Evolutionary conservation across 2,888 invertebrate species (phyloP), one percentile per base, ranked within the genome.

Genomic region (Melinopterus prodromus): DNA sequence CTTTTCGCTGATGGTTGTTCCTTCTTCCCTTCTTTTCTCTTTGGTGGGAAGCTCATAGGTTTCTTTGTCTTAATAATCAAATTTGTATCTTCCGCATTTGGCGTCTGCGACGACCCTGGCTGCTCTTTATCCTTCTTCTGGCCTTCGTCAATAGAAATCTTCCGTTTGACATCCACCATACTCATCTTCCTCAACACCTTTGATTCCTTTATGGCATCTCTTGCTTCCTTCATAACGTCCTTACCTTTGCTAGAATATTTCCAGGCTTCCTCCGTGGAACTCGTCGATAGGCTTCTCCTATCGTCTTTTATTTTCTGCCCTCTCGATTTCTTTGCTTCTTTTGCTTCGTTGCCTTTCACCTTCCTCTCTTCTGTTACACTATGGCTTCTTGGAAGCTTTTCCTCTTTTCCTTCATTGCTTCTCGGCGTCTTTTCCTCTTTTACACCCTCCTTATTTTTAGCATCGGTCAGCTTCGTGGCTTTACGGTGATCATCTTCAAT

Each of bases 11-110:
- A 71, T 26, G 35, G 35, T 35, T 0, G 37, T 6, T 35, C 26
- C 36, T 4, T 74, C 35, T 74, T 74, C 12, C 71, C 69, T 69
- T 69, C 69, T 35, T 71, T 71, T 71, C n/a, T 71, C 12, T 71
- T 71, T 15, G 6, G 16, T 71, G 6, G 16, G 35, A 71, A 69
- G 2, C 14, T 3, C 26, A 26, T 3, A 26, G 26, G 26, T 26
- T 69, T 16, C 71, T 71, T 71, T 71, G 6, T 71, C 26, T 26
- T 26, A 26, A 53, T 26, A 26, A 53, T 53, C 53, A 53, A 9
- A 4, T 9, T 12, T 12, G 5, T 12, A 53, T 53, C 7, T 53
- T 53, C 9, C 7, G 53, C 53, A 53, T 53, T 53, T 9, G 7
- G 3, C 5, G 0, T 53, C 53, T 53, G n/a, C n/a, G n/a, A n/a